Percentiles rank a stretch among this genome's conserved stretches.
Evolutionary conservation across 2,888 invertebrate species (phyloP).

Genomic region (Mongoloraphidia duomilia): DNA sequence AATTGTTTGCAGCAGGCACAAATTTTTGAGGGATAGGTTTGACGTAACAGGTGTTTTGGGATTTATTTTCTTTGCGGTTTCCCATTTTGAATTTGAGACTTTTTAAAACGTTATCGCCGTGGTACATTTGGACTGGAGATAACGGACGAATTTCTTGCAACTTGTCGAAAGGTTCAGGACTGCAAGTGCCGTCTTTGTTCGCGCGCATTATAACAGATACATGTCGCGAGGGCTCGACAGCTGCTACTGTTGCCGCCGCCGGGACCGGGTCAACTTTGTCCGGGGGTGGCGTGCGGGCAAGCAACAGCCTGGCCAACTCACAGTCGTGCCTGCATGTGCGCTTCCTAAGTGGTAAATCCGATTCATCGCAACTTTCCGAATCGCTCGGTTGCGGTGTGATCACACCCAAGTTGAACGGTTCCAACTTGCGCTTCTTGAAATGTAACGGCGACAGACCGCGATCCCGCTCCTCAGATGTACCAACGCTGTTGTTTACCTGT

Average conservation of each 20-base stretch:
- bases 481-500: constrained; percentile 19
- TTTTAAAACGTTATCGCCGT: constrained; percentile 46
- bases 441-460: constrained; percentile 30
- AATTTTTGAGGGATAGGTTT: too few relatives aligned
- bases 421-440: constrained; percentile 13
- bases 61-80: constrained; percentile 43
- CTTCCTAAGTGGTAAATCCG: constrained; percentile 37
- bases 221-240: constrained; percentile 20
- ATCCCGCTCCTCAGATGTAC: constrained; percentile 27
- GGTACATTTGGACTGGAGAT: constrained; percentile 15
- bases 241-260: background rate
- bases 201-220: constrained; percentile 79
- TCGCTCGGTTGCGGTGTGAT: constrained; percentile 79
- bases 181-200: constrained; percentile 64
- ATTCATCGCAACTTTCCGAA: constrained; percentile 54
- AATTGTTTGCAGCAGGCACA: too few relatives aligned
- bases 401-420: constrained; percentile 28
- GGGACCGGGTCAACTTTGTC: constrained; percentile 18
- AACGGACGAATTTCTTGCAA: constrained; percentile 23
- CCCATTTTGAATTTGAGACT: constrained; percentile 60
- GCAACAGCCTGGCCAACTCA: constrained; percentile 38
- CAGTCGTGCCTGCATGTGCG: constrained; percentile 33
- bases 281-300: constrained; percentile 43
- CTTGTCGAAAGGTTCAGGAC: constrained; percentile 24
- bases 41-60: too few relatives aligned